These are phyloP conservation scores for Syndactyla subalaris DNA, from an alignment of 2,797 vertebrate species.

Conservation along the genomic window DNA sequence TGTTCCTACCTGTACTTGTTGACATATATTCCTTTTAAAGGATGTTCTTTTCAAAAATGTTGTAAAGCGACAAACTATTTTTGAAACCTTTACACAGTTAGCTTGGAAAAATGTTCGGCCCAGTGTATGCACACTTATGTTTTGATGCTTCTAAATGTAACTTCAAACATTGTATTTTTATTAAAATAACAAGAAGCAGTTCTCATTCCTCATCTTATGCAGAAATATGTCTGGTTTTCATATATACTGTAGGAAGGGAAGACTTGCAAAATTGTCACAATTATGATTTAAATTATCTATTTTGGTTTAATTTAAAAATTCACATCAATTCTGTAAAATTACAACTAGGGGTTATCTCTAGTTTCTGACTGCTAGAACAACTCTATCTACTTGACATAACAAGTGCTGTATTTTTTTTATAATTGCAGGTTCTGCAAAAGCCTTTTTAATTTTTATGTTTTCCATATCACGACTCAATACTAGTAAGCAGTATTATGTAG, in stretches of 20 bases:
- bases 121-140: neutral
- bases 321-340: neutral
- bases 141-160: conserved; percentile 1
- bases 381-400: neutral
- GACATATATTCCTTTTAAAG: neutral
- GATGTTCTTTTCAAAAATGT: neutral
- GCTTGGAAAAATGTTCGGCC: neutral
- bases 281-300: conserved; percentile 7
- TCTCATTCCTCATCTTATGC: neutral
- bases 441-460: neutral
- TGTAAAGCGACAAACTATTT: conserved; percentile 19
- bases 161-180: conserved; percentile 24
- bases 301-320: neutral
- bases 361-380: neutral
- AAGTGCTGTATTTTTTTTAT: neutral
- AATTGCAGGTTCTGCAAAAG: neutral
- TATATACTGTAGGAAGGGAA: neutral
- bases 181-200: conserved; percentile 1
- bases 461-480: neutral
- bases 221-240: neutral
- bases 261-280: neutral
- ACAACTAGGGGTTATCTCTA: neutral
- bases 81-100: neutral
- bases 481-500: neutral
- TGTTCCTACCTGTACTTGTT: conserved; percentile 8